Evolutionary conservation across 2,113 vertebrate species (phyloP), one percentile per base, ranked within the genome.

Genomic region (Leucopternis melanops): DNA sequence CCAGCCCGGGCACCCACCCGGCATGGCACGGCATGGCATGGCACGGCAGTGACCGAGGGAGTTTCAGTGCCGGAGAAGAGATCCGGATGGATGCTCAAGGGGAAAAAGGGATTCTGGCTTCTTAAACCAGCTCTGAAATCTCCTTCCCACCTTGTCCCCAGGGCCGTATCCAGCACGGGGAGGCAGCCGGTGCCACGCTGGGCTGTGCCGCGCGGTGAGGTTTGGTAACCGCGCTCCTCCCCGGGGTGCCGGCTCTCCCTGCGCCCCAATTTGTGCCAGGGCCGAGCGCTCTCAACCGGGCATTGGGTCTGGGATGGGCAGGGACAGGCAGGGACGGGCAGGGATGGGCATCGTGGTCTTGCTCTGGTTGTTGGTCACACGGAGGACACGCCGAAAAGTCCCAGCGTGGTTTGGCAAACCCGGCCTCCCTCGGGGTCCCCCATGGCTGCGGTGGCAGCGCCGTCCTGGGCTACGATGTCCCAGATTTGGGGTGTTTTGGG

Each of bases 311-410:
- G 4, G 63, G 34, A 67, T 5, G 11, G 69, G 11, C 36, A 59
- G 42, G 36, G 63, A 54, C 11, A 29, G 74, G 67, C 52, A 44
- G 67, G 34, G 70, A 55, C 5, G 4, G 38, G 17, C 21, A 65
- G 31, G n/a, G 8, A 26, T 8, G 21, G 71, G 19, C 3, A 2
- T 5, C 4, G 4, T 3, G 11, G 40, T 22, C n/a, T 49, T 5
- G 3, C 44, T 49, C 21, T 0, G 0, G 67, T 14, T 63, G n/a
- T 6, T 1, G 4, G 50, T 45, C 22, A 11, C 2, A 0, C 2
- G 5, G 27, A 69, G 11, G 57, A 61, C 0, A 5, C 20, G 40
- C 36, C 21, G 1, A 17, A 81, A 47, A 12, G 21, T 44, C 8
- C 42, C 14, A 0, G 6, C 1, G 6, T 1, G 2, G 25, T 45